phyloP scores from a whole-genome alignment of 2,113 vertebrate genomes.

The Tachysurus fulvidraco region DNA sequence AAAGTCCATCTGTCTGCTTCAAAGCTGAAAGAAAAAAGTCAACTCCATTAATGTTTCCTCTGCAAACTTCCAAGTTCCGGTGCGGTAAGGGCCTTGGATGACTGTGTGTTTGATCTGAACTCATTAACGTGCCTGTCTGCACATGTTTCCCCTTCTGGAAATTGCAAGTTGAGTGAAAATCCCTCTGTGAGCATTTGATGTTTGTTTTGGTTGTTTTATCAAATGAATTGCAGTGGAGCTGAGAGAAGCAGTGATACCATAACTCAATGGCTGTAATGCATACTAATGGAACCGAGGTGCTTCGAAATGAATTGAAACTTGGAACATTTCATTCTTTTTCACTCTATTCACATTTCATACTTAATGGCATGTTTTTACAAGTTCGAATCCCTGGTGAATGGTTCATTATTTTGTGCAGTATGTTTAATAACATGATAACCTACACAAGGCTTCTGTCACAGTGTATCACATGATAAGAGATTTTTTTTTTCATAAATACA shows the following conservation, averaged over 20 bases:
- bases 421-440: neutral
- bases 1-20: neutral
- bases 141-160: neutral
- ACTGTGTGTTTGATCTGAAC: slow-evolving; percentile 30
- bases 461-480: neutral
- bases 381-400: neutral
- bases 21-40: neutral
- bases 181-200: slow-evolving; percentile 8
- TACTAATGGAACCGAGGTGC: neutral
- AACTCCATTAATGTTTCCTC: neutral
- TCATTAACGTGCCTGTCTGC: slow-evolving; percentile 20
- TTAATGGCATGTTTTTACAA: neutral
- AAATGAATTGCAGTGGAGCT: neutral
- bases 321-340: neutral
- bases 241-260: neutral
- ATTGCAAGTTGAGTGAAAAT: neutral
- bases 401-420: neutral
- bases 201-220: slow-evolving; percentile 26
- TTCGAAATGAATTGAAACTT: neutral
- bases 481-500: neutral
- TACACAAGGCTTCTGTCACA: neutral
- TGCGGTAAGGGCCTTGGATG: neutral
- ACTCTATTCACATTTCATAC: neutral
- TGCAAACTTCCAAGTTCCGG: too few species aligned
- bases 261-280: neutral